These are phyloP conservation scores for Muntiacus muntjak DNA, from an alignment of 2,113 vertebrate genomes.

Conservation along the genomic window DNA sequence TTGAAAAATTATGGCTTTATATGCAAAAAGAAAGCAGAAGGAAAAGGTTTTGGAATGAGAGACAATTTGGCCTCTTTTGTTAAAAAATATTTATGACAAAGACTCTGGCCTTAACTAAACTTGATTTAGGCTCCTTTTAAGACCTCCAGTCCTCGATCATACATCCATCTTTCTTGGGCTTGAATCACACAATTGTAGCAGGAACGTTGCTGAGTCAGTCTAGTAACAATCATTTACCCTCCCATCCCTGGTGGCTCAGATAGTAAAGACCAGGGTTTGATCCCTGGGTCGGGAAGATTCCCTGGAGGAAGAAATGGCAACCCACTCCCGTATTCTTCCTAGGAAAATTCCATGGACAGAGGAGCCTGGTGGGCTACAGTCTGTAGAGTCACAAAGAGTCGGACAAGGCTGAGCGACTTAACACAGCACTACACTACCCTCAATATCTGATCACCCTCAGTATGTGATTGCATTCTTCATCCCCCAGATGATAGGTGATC, in stretches of 20 bases:
- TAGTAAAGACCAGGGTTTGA: neutral
- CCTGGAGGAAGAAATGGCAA: neutral
- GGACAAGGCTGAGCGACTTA: neutral
- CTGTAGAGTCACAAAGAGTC: neutral
- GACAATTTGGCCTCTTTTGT: neutral
- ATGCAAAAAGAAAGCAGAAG: neutral
- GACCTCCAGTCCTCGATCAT: neutral
- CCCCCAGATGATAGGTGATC: accelerated
- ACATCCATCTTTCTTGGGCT: neutral
- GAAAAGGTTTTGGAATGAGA: neutral
- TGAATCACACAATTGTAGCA: neutral
- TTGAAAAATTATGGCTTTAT: neutral
- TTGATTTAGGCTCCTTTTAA: neutral
- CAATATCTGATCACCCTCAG: neutral
- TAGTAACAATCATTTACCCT: neutral
- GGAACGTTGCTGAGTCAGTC: neutral
- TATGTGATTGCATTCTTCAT: too few relatives aligned
- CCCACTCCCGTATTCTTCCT: neutral
- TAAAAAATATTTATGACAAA: neutral
- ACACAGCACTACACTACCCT: neutral
- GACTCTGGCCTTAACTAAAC: neutral
- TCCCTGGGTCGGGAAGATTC: neutral
- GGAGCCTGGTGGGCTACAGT: neutral
- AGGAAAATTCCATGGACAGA: neutral
- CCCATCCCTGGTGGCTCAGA: neutral